These are phyloP conservation scores for Blera fallax DNA, from an alignment of 2,888 invertebrate species.

Conservation along the genomic window DNA sequence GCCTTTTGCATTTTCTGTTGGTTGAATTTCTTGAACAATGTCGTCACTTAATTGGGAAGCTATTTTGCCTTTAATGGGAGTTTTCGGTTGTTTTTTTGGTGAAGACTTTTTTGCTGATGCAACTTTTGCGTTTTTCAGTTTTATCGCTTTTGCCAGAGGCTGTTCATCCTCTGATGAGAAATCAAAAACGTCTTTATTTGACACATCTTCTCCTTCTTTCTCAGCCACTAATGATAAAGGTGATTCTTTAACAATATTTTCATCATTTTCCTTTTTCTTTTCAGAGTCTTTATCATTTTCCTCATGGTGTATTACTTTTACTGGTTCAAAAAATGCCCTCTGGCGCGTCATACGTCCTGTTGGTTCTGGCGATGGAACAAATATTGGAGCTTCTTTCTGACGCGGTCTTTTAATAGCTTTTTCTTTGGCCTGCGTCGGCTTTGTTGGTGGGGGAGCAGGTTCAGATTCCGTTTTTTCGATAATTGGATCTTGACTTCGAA, in stretches of 20 bases:
- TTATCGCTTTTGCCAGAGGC: conserved; percentile 81
- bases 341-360: conserved; percentile 80
- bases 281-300: conserved; percentile 30
- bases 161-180: conserved; percentile 84
- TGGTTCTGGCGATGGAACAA: conserved; percentile 80
- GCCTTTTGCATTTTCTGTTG: conserved; percentile 57
- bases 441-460: conserved; percentile 38
- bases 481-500: conserved; percentile 9
- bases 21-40: not conserved
- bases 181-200: conserved; percentile 78
- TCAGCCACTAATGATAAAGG: not conserved
- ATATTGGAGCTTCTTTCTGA: conserved; percentile 80
- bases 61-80: not conserved
- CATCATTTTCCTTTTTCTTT: conserved; percentile 74
- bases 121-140: conserved; percentile 76
- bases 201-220: conserved; percentile 19
- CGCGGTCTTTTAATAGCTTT: conserved; percentile 77
- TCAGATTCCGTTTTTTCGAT: conserved; percentile 19
- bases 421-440: conserved; percentile 70
- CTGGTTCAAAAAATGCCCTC: conserved; percentile 81
- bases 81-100: conserved; percentile 56
- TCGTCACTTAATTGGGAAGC: conserved; percentile 13
- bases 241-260: not conserved
- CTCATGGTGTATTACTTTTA: conserved; percentile 77
- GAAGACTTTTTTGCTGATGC: conserved; percentile 30